Conservation (phyloP, 2,797 vertebrate species). For the Enteromius anoplus region DNA sequence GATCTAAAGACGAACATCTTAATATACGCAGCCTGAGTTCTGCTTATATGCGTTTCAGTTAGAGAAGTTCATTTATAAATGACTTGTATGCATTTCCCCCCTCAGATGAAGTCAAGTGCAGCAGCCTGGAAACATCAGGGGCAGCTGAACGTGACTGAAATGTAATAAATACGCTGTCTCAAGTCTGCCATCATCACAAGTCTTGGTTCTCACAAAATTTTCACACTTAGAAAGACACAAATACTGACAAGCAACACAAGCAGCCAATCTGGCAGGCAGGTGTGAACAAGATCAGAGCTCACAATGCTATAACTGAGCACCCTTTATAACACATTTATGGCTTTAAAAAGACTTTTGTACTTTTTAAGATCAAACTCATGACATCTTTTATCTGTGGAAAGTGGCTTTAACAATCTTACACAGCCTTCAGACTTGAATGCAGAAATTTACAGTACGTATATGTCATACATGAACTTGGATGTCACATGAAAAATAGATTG, state of each 20-base stretch:
- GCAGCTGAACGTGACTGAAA: constrained; percentile 28
- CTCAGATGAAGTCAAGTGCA: constrained; percentile 46
- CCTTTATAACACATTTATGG: constrained; percentile 1
- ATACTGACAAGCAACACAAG: constrained; percentile 5
- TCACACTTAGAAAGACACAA: constrained; percentile 8
- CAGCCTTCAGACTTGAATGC: neutral
- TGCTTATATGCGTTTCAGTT: neutral
- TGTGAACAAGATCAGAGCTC: constrained; percentile 13
- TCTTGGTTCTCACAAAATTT: constrained; percentile 18
- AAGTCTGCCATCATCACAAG: constrained; percentile 39
- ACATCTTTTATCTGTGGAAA: neutral
- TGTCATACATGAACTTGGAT: neutral
- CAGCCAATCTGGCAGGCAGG: neutral
- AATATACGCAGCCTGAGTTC: neutral
- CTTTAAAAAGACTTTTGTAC: constrained; percentile 22
- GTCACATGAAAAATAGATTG: neutral
- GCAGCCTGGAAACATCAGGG: constrained; percentile 39
- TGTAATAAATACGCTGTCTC: constrained; percentile 20
- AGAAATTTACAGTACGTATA: neutral
- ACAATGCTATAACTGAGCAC: constrained; percentile 4
- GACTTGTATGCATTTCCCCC: constrained; percentile 7
- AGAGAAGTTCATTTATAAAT: constrained; percentile 19
- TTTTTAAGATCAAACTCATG: constrained; percentile 8
- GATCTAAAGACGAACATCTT: neutral
- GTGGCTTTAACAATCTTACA: neutral